These are phyloP conservation scores for Drosophila niveifrons DNA, from an alignment of 2,888 invertebrate species.

Conservation along the genomic window DNA sequence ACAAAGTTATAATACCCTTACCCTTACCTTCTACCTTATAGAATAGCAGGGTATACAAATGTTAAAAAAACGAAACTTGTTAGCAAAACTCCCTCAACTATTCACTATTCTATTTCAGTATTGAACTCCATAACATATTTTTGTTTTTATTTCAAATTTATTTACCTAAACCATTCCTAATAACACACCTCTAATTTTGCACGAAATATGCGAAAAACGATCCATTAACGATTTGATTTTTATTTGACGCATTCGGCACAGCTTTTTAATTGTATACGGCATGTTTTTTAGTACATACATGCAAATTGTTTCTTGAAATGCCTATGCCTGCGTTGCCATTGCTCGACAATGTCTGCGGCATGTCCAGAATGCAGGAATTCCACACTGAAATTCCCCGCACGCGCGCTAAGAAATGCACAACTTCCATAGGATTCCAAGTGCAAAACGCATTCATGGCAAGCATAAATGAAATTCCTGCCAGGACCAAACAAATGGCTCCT, in stretches of 20 bases:
- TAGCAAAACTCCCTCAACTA: too few relatives aligned
- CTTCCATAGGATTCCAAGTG: constrained; percentile 75
- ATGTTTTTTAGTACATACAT: not conserved
- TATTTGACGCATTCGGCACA: not conserved
- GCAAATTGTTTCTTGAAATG: constrained; percentile 3
- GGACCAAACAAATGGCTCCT: constrained; percentile 52
- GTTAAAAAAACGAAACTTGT: too few relatives aligned
- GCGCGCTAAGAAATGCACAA: constrained; percentile 81
- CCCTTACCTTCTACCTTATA: too few relatives aligned
- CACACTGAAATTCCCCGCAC: constrained; percentile 77
- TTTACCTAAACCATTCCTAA: too few relatives aligned
- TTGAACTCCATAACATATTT: too few relatives aligned
- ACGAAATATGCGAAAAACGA: too few relatives aligned
- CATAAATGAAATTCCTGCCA: constrained; percentile 76
- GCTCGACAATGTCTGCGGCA: constrained; percentile 72
- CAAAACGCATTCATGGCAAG: constrained; percentile 73
- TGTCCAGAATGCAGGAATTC: constrained; percentile 77
- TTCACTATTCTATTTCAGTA: too few relatives aligned
- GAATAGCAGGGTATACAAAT: too few relatives aligned
- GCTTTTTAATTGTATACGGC: not conserved
- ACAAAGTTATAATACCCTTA: too few relatives aligned
- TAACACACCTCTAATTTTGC: too few relatives aligned
- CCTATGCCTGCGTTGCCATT: constrained; percentile 26
- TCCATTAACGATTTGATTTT: not conserved
- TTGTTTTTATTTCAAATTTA: too few relatives aligned